These are phyloP conservation scores for Cephus sareptanus DNA, from an alignment of 2,888 invertebrate genomes.

Conservation along the genomic window DNA sequence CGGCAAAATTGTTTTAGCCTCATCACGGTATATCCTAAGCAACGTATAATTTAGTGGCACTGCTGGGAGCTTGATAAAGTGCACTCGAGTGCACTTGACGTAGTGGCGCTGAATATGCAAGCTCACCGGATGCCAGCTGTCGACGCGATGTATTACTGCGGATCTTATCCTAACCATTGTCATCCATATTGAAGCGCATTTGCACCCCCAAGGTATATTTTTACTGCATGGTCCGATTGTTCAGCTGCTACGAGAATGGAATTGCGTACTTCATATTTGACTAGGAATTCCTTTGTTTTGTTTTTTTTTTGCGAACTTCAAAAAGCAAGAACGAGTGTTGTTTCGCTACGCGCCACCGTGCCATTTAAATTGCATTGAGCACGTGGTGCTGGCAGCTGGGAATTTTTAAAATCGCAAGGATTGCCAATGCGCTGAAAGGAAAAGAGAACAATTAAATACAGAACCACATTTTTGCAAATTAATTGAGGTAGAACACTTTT, in stretches of 20 bases:
- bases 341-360: no score
- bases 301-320: not conserved
- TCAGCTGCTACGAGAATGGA: not conserved
- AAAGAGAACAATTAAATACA: not conserved
- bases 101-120: slow-evolving; percentile 60
- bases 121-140: slow-evolving; percentile 61
- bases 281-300: not conserved
- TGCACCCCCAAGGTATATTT: slow-evolving; percentile 48
- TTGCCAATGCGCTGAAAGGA: slow-evolving; percentile 44
- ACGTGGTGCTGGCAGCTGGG: not conserved
- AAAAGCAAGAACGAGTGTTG: not conserved
- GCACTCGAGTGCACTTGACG: slow-evolving; percentile 52
- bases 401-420: slow-evolving; percentile 10
- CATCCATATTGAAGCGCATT: slow-evolving; percentile 54
- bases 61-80: slow-evolving; percentile 51
- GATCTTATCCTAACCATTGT: slow-evolving; percentile 57
- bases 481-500: not conserved
- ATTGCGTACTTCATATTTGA: not conserved
- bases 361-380: no score
- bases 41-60: not conserved
- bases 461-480: not conserved
- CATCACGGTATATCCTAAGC: not conserved
- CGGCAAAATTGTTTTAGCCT: not conserved
- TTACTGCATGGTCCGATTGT: slow-evolving; percentile 7
- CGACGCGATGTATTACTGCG: slow-evolving; percentile 62